phyloP scores from a whole-genome alignment of 37 sponge, comb jelly and placozoan species.

The Hexactinellida sp. region DNA sequence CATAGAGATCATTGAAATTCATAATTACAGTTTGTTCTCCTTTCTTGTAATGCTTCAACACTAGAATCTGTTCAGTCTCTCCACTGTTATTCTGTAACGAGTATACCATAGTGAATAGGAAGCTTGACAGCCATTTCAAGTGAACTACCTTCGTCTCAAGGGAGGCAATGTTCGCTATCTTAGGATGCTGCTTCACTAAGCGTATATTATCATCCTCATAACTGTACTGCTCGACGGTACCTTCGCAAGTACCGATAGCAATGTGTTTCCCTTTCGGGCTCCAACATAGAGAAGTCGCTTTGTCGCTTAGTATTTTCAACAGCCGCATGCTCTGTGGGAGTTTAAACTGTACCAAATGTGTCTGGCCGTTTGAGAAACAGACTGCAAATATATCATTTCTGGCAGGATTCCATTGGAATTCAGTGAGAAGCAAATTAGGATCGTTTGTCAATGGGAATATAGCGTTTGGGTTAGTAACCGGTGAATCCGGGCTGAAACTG shows the following conservation, averaged over 20 bases:
- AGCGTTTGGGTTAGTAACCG: not conserved
- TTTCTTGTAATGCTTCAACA: not conserved
- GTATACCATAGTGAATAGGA: not conserved
- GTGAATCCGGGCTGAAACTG: not conserved
- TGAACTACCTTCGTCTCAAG: not conserved
- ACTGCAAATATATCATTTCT: not conserved
- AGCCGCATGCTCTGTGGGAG: not conserved
- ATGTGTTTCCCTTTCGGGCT: not conserved
- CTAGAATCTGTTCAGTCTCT: not conserved
- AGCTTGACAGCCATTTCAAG: not conserved
- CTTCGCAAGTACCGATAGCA: not conserved
- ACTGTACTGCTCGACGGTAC: not conserved
- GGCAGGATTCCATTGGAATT: conserved; percentile 3
- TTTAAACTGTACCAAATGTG: not conserved
- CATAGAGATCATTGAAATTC: not conserved
- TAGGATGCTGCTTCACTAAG: not conserved
- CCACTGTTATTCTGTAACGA: not conserved
- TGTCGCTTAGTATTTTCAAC: not conserved
- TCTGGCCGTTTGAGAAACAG: not conserved
- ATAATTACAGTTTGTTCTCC: not conserved
- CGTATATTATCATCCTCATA: not conserved
- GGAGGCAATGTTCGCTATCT: not conserved
- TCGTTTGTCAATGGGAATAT: not conserved
- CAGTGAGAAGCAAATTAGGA: not conserved
- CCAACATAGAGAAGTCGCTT: not conserved